These are phyloP conservation scores for Schizopygopsis pylzovi DNA, from an alignment of 2,797 vertebrate genomes.

Conservation along the genomic window DNA sequence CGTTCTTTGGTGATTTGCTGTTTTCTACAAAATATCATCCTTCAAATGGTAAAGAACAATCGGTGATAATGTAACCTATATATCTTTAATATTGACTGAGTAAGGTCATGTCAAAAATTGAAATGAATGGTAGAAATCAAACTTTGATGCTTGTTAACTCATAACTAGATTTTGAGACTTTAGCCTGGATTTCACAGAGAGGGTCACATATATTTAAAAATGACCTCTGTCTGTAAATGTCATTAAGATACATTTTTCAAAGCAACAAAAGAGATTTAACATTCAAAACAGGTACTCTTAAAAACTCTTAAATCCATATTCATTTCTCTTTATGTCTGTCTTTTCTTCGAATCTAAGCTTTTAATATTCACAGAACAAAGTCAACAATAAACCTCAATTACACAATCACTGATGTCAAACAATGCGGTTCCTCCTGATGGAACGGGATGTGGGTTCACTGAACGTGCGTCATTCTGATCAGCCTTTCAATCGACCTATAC, in stretches of 20 bases:
- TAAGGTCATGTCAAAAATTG: too few relatives aligned
- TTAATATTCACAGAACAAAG: slow-evolving; percentile 36
- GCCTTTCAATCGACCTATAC: slow-evolving; percentile 6
- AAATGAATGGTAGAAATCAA: too few relatives aligned
- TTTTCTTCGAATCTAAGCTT: slow-evolving; percentile 19
- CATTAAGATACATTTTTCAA: slow-evolving; percentile 27
- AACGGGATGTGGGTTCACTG: slow-evolving; percentile 51
- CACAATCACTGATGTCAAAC: slow-evolving; percentile 53
- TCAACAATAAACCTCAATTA: slow-evolving; percentile 30
- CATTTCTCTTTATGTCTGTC: not conserved
- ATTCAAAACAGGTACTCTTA: too few relatives aligned
- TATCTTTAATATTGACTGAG: too few relatives aligned
- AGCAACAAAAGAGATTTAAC: slow-evolving; percentile 11
- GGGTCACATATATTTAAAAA: not conserved
- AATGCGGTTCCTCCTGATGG: slow-evolving; percentile 31
- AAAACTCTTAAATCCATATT: slow-evolving; percentile 13
- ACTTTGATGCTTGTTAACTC: too few relatives aligned
- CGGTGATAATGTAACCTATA: too few relatives aligned
- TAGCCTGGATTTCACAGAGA: too few relatives aligned
- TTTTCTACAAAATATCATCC: too few relatives aligned
- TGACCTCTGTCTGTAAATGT: slow-evolving; percentile 17
- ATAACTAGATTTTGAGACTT: too few relatives aligned
- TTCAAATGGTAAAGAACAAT: too few relatives aligned
- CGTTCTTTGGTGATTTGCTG: too few relatives aligned
- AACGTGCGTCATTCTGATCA: slow-evolving; percentile 16